Evolutionary conservation across 1,140 invertebrate species (phyloP).

Genomic region (Megalonaias nervosa): DNA sequence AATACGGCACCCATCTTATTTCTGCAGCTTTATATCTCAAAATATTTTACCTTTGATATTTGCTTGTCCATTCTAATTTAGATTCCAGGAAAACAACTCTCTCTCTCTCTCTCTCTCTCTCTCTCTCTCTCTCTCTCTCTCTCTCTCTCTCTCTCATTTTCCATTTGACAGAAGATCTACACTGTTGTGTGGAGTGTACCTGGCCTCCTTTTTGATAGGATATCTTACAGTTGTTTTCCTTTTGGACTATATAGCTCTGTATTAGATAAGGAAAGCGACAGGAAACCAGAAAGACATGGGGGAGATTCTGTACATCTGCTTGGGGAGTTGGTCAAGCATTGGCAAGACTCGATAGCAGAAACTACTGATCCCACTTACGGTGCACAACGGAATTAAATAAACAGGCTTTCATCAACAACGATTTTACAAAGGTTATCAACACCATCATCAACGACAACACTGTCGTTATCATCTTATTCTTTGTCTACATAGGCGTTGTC

Average conservation of each 20-base stretch:
- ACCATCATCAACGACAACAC: no score
- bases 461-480: no score
- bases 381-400: slow-evolving; percentile 97
- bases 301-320: slow-evolving; percentile 78
- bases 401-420: slow-evolving; percentile 94
- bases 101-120: no score
- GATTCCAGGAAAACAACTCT: no score
- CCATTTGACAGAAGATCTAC: slow-evolving; percentile 42
- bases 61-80: no score
- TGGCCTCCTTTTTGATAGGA: slow-evolving; percentile 86
- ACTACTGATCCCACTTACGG: slow-evolving; percentile 91
- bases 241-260: slow-evolving; percentile 78
- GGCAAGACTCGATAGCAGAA: slow-evolving; percentile 85
- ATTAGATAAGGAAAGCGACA: background rate
- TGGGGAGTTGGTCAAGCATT: slow-evolving; percentile 87
- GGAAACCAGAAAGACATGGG: background rate
- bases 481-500: no score
- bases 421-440: slow-evolving; percentile 85
- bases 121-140: no score
- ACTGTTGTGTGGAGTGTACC: slow-evolving; percentile 88
- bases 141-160: no score
- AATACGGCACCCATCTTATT: no score
- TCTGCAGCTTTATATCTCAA: no score
- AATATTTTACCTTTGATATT: no score
- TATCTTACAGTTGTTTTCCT: slow-evolving; percentile 87